Percentiles rank a stretch among this genome's conserved stretches.
phyloP scores from a whole-genome alignment of 2,113 vertebrate genomes.

The Dromaius novaehollandiae region DNA sequence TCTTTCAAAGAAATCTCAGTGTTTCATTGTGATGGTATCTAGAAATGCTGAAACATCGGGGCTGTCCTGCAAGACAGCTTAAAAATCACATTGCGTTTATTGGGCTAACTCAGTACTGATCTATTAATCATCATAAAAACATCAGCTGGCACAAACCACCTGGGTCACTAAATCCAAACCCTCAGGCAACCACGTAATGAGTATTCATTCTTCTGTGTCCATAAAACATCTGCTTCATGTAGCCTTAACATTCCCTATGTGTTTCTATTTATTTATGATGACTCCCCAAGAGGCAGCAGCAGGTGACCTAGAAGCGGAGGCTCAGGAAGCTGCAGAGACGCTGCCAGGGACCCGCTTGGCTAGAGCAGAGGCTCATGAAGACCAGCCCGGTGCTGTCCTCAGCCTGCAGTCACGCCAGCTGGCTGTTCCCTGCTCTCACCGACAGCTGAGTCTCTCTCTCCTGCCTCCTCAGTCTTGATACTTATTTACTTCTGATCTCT shows the following conservation, averaged over 20 bases:
- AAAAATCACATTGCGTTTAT: background rate
- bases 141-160: background rate
- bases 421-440: background rate
- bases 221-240: background rate
- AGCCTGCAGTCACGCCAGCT: background rate
- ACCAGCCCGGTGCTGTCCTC: rapidly evolving
- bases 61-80: background rate
- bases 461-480: background rate
- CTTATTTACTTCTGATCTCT: background rate
- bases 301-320: background rate
- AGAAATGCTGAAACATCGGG: background rate
- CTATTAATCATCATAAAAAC: constrained; percentile 21
- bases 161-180: constrained; percentile 22
- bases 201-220: background rate
- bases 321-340: rapidly evolving
- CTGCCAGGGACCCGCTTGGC: background rate
- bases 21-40: background rate
- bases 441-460: background rate
- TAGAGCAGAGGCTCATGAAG: rapidly evolving
- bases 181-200: constrained; percentile 34
- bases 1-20: background rate
- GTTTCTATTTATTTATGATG: background rate
- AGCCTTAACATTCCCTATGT: background rate
- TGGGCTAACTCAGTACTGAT: background rate
- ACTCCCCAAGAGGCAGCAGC: background rate